A percentile compares a stretch with the other conserved stretches of the same genome.
Conservation (phyloP, 1,140 invertebrate species). For the Brachionus rubens region DNA sequence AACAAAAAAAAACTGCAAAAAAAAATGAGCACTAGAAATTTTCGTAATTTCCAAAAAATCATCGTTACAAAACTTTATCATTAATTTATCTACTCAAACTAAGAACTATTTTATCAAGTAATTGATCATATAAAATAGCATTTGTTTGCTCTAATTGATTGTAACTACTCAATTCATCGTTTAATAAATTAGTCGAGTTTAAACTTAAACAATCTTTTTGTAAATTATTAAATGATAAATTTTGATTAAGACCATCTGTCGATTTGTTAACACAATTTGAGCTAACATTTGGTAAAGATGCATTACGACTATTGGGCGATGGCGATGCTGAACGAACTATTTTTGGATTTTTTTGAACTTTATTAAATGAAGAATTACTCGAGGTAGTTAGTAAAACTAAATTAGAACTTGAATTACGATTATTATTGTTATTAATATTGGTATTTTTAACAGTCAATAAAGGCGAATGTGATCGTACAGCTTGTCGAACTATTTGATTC, state of each 20-base stretch:
- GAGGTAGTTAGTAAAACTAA: neutral
- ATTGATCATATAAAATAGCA: neutral
- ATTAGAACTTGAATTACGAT: neutral
- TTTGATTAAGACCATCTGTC: neutral
- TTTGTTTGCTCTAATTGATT: neutral
- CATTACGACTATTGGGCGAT: slow-evolving; percentile 8
- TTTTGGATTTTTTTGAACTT: slow-evolving; percentile 25
- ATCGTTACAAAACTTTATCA: too few species aligned
- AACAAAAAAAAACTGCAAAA: too few species aligned
- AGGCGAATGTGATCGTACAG: slow-evolving; percentile 23
- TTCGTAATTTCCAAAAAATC: too few species aligned
- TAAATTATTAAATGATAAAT: neutral
- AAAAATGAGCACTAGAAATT: too few species aligned
- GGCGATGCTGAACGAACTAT: slow-evolving; percentile 5
- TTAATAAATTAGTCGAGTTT: neutral
- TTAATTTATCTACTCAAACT: neutral
- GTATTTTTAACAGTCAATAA: neutral
- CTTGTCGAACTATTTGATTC: slow-evolving; percentile 19
- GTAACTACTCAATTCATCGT: neutral
- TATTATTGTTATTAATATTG: neutral
- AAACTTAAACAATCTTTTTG: slow-evolving; percentile 27
- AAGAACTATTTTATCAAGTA: neutral
- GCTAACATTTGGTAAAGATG: slow-evolving; percentile 2
- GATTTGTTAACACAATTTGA: neutral
- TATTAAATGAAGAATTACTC: neutral